Percentiles rank a stretch among this genome's conserved stretches.
Evolutionary conservation across 23 tunicate genomes (phyloP).

Genomic region (Styela clava): DNA sequence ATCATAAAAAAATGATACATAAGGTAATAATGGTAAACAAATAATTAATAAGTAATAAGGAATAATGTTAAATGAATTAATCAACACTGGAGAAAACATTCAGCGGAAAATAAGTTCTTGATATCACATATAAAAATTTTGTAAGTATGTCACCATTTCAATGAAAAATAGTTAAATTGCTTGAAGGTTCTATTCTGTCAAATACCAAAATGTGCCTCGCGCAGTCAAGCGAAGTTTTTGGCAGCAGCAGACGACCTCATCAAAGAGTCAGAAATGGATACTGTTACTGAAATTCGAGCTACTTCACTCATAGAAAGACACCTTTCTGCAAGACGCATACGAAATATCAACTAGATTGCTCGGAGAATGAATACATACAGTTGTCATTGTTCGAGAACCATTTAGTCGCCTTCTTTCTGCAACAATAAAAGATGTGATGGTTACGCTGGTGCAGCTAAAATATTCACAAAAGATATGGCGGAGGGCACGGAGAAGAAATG

Average conservation of each 20-base stretch:
- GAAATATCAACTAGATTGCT: neutral
- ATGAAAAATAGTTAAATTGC: no score
- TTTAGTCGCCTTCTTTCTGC: slow-evolving; percentile 26
- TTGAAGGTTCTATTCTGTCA: neutral
- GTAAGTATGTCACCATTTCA: no score
- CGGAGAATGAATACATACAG: neutral
- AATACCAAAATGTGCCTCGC: slow-evolving; percentile 47
- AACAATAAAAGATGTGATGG: slow-evolving; percentile 1
- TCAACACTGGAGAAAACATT: no score
- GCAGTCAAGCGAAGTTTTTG: slow-evolving; percentile 37
- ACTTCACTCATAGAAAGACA: slow-evolving; percentile 23
- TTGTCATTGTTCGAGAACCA: slow-evolving; percentile 23
- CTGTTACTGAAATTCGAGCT: neutral
- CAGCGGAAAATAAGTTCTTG: no score
- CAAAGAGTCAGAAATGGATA: neutral
- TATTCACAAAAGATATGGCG: slow-evolving; percentile 18
- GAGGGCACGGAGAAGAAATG: neutral
- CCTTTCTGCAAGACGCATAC: slow-evolving; percentile 2
- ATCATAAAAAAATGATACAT: no score
- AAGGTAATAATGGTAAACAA: no score
- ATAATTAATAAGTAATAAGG: no score
- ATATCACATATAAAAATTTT: no score
- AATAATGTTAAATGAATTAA: no score
- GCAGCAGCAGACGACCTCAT: slow-evolving; percentile 13
- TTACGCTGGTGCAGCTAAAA: slow-evolving; percentile 3